Evolutionary conservation across 1,140 invertebrate genomes (phyloP).

Genomic region (Cecropterus lyciades): DNA sequence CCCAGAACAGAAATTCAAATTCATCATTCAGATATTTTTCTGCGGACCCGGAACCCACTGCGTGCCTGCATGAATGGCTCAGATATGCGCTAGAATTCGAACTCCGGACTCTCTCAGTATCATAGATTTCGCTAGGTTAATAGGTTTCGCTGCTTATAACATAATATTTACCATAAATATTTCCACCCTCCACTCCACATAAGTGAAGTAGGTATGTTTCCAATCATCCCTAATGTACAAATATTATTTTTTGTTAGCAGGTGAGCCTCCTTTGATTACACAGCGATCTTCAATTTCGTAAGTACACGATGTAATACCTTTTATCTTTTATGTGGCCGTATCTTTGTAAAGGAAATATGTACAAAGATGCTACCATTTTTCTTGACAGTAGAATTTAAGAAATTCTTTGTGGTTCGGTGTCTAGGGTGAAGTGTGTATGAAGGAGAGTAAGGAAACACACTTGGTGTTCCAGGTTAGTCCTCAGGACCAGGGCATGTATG

Average conservation of each 20-base stretch:
- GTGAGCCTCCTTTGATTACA: slow-evolving; percentile 51
- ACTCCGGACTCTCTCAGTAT: too few species aligned
- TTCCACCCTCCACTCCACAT: slow-evolving; percentile 18
- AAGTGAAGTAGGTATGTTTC: slow-evolving; percentile 46
- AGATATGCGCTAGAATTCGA: too few species aligned
- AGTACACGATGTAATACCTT: slow-evolving; percentile 41
- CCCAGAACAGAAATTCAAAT: too few species aligned
- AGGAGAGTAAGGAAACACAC: too few species aligned
- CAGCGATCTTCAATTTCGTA: slow-evolving; percentile 52
- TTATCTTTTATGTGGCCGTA: slow-evolving; percentile 37
- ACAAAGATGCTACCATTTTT: slow-evolving; percentile 9
- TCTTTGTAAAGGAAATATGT: slow-evolving; percentile 16
- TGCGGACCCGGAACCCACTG: too few species aligned
- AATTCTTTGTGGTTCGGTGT: neutral
- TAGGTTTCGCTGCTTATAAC: neutral
- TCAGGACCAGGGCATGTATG: too few species aligned
- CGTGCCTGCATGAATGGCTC: too few species aligned
- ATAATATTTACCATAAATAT: slow-evolving; percentile 25
- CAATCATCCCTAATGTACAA: slow-evolving; percentile 56
- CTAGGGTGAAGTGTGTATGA: too few species aligned
- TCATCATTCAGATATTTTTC: too few species aligned
- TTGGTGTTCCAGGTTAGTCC: too few species aligned
- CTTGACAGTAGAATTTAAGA: neutral
- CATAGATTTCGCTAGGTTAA: too few species aligned
- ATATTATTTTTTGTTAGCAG: slow-evolving; percentile 62